These are phyloP conservation scores for Salpingus planirostris DNA, from an alignment of 2,888 invertebrate species.

Conservation along the genomic window DNA sequence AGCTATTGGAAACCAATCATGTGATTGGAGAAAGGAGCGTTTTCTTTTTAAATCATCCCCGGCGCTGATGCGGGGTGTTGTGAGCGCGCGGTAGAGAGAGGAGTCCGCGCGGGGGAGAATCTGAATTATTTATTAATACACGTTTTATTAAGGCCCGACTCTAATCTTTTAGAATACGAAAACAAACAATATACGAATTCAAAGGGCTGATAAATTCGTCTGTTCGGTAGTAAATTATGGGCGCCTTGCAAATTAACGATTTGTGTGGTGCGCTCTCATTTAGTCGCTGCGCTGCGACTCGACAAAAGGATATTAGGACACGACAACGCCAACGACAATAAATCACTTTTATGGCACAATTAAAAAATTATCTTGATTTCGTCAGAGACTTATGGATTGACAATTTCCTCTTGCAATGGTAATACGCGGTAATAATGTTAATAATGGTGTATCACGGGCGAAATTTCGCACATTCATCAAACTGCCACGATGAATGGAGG, in stretches of 20 bases:
- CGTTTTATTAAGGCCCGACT: conserved; percentile 7
- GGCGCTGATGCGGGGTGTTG: too few species aligned
- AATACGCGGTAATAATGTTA: too few species aligned
- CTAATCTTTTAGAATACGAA: conserved; percentile 8
- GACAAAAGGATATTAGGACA: conserved; percentile 10
- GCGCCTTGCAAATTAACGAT: conserved; percentile 12
- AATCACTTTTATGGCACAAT: conserved; percentile 13
- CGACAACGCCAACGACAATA: conserved; percentile 7
- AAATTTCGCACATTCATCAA: not conserved
- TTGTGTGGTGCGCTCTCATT: conserved; percentile 8
- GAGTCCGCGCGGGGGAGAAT: conserved; percentile 1
- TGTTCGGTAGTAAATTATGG: conserved; percentile 8
- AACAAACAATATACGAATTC: conserved; percentile 7
- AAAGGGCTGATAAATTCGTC: conserved; percentile 7
- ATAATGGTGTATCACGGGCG: not conserved
- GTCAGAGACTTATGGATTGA: conserved; percentile 10
- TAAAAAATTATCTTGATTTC: conserved; percentile 10
- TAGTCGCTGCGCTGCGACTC: conserved; percentile 3
- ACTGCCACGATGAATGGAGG: too few species aligned
- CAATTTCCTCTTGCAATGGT: conserved; percentile 10
- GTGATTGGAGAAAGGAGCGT: conserved; percentile 16
- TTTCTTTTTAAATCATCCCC: conserved; percentile 10
- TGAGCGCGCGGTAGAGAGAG: too few species aligned
- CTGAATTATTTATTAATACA: conserved; percentile 11
- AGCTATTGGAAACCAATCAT: conserved; percentile 28